Evolutionary conservation across 1,140 invertebrate genomes (phyloP).

Genomic region (Micrasema minimum): DNA sequence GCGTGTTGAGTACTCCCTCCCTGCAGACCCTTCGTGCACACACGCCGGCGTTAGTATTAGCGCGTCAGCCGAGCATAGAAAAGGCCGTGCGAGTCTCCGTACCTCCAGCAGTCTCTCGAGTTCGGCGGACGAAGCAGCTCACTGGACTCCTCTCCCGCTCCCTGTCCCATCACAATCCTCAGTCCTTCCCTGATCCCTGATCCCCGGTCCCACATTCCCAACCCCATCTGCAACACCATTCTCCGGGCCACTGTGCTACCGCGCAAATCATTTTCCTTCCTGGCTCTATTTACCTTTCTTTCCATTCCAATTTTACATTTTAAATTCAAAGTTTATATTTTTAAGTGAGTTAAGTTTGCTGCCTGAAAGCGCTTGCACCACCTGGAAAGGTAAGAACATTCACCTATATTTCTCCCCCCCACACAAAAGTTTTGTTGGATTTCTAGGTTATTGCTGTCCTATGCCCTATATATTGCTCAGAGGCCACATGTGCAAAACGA

Average conservation of each 20-base stretch:
- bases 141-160: not conserved
- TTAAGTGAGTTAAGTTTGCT: conserved; percentile 5
- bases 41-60: conserved; percentile 7
- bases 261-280: not conserved
- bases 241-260: not conserved
- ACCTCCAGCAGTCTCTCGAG: conserved; percentile 35
- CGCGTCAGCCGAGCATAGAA: conserved; percentile 20
- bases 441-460: conserved; percentile 25
- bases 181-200: not conserved
- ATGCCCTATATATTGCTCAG: conserved; percentile 33
- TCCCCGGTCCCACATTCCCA: not conserved
- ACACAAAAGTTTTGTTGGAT: not conserved
- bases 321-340: not conserved
- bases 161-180: not conserved
- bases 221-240: not conserved
- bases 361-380: not conserved
- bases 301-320: not conserved
- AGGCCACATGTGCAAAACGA: conserved; percentile 28
- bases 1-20: not conserved
- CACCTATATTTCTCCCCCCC: not conserved
- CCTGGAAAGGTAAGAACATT: conserved; percentile 26
- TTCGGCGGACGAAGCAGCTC: conserved; percentile 22
- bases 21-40: not conserved
- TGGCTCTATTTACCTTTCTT: not conserved
- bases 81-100: conserved; percentile 24